Evolutionary conservation across 2,888 invertebrate genomes (phyloP).

Genomic region (Choristoneura rosaceana): DNA sequence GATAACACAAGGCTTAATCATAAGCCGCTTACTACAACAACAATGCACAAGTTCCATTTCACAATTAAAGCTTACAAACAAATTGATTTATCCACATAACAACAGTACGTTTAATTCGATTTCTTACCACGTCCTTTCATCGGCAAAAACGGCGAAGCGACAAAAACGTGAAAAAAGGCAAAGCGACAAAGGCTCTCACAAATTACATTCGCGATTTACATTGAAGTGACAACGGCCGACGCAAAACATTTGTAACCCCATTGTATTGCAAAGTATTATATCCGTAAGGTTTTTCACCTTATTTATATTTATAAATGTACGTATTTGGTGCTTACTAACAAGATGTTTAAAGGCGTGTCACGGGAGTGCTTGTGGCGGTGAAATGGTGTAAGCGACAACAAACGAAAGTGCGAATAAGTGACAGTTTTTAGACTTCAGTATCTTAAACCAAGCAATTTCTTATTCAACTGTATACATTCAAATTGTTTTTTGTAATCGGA

Average conservation of each 20-base stretch:
- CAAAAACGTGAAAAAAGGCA: constrained; percentile 49
- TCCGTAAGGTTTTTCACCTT: constrained; percentile 63
- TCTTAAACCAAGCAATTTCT: no score
- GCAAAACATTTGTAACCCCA: constrained; percentile 80
- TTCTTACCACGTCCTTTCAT: background rate
- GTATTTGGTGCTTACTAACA: constrained; percentile 81
- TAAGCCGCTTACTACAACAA: background rate
- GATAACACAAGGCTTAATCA: background rate
- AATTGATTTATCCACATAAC: constrained; percentile 33
- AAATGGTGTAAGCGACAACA: background rate
- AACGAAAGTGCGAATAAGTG: background rate
- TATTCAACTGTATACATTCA: no score
- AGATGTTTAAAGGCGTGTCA: constrained; percentile 74
- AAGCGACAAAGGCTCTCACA: constrained; percentile 66
- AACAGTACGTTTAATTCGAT: constrained; percentile 3
- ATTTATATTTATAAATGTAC: constrained; percentile 80
- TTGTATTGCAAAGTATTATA: constrained; percentile 76
- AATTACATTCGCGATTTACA: constrained; percentile 80
- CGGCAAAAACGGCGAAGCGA: background rate
- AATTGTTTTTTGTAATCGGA: no score
- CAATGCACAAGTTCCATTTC: background rate
- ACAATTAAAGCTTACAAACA: constrained; percentile 3
- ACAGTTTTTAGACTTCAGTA: background rate
- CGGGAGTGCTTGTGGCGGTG: constrained; percentile 49
- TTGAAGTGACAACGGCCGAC: constrained; percentile 77